A percentile compares a stretch with the other conserved stretches of the same genome.
These are phyloP conservation scores for Drosophila hamatofila DNA, from an alignment of 2,888 invertebrate genomes.

Conservation along the genomic window DNA sequence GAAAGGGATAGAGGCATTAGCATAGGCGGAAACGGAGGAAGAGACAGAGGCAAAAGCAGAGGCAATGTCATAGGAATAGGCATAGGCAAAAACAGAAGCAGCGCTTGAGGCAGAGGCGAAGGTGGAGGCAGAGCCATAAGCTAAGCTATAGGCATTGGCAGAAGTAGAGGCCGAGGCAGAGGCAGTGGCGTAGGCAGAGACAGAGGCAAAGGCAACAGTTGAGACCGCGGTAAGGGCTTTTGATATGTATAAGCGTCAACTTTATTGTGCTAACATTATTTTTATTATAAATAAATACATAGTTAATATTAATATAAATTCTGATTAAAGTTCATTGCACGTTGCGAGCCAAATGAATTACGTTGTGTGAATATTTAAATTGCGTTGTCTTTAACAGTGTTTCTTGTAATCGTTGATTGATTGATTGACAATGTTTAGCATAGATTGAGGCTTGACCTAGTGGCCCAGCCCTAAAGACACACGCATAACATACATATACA, in stretches of 20 bases:
- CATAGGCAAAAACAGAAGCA: neutral
- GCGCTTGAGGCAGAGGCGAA: neutral
- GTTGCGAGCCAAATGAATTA: neutral
- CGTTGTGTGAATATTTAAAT: constrained; percentile 19
- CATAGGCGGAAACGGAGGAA: neutral
- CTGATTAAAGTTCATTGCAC: neutral
- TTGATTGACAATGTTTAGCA: constrained; percentile 36
- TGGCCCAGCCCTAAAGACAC: constrained; percentile 16
- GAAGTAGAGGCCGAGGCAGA: neutral
- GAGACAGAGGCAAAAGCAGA: neutral
- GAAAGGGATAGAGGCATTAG: neutral
- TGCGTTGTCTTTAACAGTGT: constrained; percentile 15
- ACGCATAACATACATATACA: constrained; percentile 5
- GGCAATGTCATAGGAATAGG: neutral
- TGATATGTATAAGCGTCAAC: neutral
- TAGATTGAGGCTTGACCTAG: constrained; percentile 50
- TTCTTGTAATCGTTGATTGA: constrained; percentile 38
- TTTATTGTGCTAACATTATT: neutral
- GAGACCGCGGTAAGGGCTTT: neutral
- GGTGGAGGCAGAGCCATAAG: neutral
- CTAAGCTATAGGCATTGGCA: neutral
- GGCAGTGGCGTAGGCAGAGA: neutral
- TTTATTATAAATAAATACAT: neutral
- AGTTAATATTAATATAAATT: neutral
- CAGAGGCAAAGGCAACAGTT: neutral